These are phyloP conservation scores for Tychaedon coryphoeus DNA, from an alignment of 2,113 vertebrate genomes.

Conservation along the genomic window DNA sequence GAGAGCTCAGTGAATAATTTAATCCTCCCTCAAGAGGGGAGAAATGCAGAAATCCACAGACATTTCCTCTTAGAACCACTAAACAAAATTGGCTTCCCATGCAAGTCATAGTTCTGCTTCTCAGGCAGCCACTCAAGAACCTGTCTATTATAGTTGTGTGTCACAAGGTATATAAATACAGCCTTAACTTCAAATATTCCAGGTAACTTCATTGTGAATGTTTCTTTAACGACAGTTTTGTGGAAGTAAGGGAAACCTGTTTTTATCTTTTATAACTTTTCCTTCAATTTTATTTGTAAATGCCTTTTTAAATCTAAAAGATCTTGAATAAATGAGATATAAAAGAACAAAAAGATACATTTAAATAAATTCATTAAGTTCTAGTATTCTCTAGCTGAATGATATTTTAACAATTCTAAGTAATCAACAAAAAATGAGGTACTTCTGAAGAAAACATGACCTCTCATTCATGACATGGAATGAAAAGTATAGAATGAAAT, in stretches of 20 bases:
- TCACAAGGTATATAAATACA: not conserved
- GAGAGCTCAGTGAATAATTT: constrained; percentile 29
- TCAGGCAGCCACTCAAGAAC: not conserved
- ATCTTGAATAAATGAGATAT: not conserved
- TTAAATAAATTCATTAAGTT: not conserved
- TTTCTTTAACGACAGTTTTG: not conserved
- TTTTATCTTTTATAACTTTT: not conserved
- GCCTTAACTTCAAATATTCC: not conserved
- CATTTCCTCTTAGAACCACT: not conserved
- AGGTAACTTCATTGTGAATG: not conserved
- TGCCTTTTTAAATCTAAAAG: not conserved
- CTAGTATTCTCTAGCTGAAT: not conserved
- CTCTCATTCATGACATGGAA: not conserved
- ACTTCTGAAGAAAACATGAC: not conserved
- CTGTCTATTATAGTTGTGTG: not conserved
- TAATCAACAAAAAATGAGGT: not conserved
- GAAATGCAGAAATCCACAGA: constrained; percentile 12
- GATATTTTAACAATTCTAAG: not conserved
- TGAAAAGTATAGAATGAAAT: not conserved
- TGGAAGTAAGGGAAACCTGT: not conserved
- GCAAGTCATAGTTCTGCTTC: not conserved
- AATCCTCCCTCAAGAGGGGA: not conserved
- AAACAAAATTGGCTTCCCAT: not conserved
- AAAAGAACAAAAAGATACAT: not conserved
- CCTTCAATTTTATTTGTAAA: not conserved